These are phyloP conservation scores for Manis javanica DNA, from an alignment of 2,797 vertebrate genomes.

Conservation along the genomic window DNA sequence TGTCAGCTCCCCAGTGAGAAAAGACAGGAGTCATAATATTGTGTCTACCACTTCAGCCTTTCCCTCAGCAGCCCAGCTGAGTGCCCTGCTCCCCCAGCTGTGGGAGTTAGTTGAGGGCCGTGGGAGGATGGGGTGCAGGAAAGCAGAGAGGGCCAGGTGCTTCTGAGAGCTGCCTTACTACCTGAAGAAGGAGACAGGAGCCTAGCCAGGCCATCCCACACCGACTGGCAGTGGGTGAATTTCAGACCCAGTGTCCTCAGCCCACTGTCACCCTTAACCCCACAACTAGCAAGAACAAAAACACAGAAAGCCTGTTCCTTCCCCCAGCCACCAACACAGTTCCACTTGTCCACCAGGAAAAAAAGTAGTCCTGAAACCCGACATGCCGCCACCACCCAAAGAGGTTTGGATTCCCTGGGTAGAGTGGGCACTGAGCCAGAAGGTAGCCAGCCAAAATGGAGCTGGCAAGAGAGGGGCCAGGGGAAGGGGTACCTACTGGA, in stretches of 20 bases:
- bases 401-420: slow-evolving; percentile 11
- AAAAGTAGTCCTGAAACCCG: neutral
- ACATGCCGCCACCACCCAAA: neutral
- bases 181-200: neutral
- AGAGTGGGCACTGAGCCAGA: slow-evolving; percentile 32
- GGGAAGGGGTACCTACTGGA: neutral
- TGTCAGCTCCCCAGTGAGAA: neutral
- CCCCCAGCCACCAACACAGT: neutral
- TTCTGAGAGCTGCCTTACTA: neutral
- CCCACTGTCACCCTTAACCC: neutral
- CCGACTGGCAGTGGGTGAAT: neutral
- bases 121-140: neutral
- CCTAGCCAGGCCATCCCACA: neutral
- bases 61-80: neutral
- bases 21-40: neutral
- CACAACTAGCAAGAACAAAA: neutral
- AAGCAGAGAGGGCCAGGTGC: neutral
- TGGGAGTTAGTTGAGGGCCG: neutral
- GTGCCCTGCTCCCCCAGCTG: neutral
- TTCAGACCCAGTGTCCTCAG: neutral
- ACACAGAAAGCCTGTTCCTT: neutral
- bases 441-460: neutral
- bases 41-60: neutral
- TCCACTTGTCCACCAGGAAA: neutral
- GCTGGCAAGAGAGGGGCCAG: neutral